A percentile compares a stretch with the other conserved stretches of the same genome.
Evolutionary conservation across 2,113 vertebrate species (phyloP).

Genomic region (Peromyscus polionotus): DNA sequence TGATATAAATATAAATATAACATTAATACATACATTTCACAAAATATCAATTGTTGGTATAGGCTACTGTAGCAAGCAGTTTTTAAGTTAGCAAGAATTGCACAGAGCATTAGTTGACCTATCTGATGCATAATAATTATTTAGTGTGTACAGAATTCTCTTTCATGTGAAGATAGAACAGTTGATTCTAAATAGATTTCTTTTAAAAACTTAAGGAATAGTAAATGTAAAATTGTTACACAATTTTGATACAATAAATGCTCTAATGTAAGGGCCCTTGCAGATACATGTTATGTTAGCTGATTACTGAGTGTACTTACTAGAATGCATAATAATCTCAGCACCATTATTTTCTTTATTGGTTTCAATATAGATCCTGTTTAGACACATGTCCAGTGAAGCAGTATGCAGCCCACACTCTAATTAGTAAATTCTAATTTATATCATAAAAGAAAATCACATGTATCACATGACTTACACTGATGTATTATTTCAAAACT

Average conservation of each 20-base stretch:
- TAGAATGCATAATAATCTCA: conserved; percentile 81
- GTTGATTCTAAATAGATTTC: not conserved
- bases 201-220: conserved; percentile 53
- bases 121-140: not conserved
- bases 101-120: not conserved
- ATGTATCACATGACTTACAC: conserved; percentile 82
- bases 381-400: conserved; percentile 73
- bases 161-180: conserved; percentile 42
- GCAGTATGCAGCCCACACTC: conserved; percentile 75
- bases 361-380: conserved; percentile 68
- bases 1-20: conserved; percentile 13
- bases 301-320: conserved; percentile 58
- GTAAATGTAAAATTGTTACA: conserved; percentile 64
- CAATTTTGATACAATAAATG: conserved; percentile 79
- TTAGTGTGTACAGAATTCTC: not conserved
- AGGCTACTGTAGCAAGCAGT: rapidly evolving
- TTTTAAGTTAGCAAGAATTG: not conserved
- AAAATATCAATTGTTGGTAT: not conserved
- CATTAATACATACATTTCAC: not conserved
- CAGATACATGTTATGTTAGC: conserved; percentile 65
- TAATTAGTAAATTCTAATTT: conserved; percentile 87
- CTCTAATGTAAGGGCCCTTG: conserved; percentile 58
- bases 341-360: conserved; percentile 59
- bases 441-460: conserved; percentile 82
- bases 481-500: conserved; percentile 83